phyloP scores from a whole-genome alignment of 2,113 vertebrate species.

The Periophthalmus modestus region DNA sequence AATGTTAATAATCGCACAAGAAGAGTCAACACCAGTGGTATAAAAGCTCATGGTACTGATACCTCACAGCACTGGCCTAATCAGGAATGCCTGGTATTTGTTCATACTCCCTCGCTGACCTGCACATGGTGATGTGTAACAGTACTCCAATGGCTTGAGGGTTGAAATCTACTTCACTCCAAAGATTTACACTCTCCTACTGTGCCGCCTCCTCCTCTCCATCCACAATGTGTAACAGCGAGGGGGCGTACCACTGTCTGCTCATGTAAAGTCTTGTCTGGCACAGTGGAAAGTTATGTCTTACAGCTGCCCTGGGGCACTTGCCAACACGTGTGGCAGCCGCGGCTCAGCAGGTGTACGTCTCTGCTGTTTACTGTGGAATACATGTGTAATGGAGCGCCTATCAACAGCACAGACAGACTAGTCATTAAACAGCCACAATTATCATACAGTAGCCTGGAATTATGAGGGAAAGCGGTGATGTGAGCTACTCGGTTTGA shows the following conservation, averaged over 20 bases:
- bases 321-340: constrained; percentile 29
- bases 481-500: neutral
- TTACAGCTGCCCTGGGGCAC: constrained; percentile 57
- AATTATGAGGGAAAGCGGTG: neutral
- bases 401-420: neutral
- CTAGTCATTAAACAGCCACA: constrained; percentile 1
- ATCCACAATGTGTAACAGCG: constrained; percentile 41
- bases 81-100: constrained; percentile 6
- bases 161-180: constrained; percentile 16
- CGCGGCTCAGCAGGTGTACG: constrained; percentile 54
- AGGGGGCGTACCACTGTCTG: constrained; percentile 9
- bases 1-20: neutral
- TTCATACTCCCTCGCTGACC: neutral
- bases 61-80: neutral
- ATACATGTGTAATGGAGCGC: constrained; percentile 3
- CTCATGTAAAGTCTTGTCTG: constrained; percentile 54
- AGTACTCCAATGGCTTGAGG: neutral
- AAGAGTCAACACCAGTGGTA: neutral
- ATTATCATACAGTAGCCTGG: neutral
- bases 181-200: constrained; percentile 37
- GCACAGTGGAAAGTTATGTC: constrained; percentile 47
- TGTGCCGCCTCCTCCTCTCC: constrained; percentile 26
- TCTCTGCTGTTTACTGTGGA: constrained; percentile 24
- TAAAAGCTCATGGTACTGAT: neutral
- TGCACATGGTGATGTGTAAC: constrained; percentile 21